A percentile compares a stretch with the other conserved stretches of the same genome.
These are phyloP conservation scores for Ectobius pallidus DNA, from an alignment of 2,888 invertebrate species.

Conservation along the genomic window DNA sequence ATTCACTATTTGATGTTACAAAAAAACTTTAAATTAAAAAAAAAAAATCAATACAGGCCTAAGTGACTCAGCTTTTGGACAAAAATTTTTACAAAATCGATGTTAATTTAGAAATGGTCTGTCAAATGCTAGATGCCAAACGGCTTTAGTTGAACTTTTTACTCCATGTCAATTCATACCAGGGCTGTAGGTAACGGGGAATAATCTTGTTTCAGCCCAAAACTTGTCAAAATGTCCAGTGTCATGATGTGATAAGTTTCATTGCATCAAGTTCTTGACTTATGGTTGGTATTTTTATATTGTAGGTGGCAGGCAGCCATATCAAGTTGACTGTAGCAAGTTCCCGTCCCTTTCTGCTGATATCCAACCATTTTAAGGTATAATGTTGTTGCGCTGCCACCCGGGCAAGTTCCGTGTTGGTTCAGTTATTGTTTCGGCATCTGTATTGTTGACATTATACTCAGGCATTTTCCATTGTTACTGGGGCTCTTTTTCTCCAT, in stretches of 20 bases:
- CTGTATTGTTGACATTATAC: slow-evolving; percentile 30
- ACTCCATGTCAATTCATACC: slow-evolving; percentile 44
- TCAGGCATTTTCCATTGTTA: slow-evolving; percentile 23
- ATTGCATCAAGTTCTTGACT: slow-evolving; percentile 39
- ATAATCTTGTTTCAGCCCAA: slow-evolving; percentile 30
- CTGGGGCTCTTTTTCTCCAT: slow-evolving; percentile 15
- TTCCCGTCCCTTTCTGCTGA: slow-evolving; percentile 41
- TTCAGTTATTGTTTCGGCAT: slow-evolving; percentile 30
- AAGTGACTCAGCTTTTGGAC: slow-evolving; percentile 41
- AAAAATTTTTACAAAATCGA: slow-evolving; percentile 39
- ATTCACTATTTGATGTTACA: slow-evolving; percentile 38
- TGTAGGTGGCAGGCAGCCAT: slow-evolving; percentile 39
- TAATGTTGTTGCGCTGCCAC: slow-evolving; percentile 32
- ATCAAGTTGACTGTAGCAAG: slow-evolving; percentile 34
- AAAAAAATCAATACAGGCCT: slow-evolving; percentile 40
- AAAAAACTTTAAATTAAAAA: slow-evolving; percentile 35
- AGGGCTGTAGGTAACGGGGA: slow-evolving; percentile 42
- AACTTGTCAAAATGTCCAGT: slow-evolving; percentile 35
- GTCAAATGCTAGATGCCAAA: slow-evolving; percentile 41
- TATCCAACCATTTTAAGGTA: slow-evolving; percentile 31
- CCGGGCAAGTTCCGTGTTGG: slow-evolving; percentile 29
- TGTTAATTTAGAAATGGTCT: slow-evolving; percentile 39
- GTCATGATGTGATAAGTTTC: slow-evolving; percentile 38
- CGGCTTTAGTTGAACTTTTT: slow-evolving; percentile 42
- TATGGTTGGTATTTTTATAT: slow-evolving; percentile 44